These are phyloP conservation scores for Pristiophorus japonicus DNA, from an alignment of 2,113 vertebrate species.

Conservation along the genomic window DNA sequence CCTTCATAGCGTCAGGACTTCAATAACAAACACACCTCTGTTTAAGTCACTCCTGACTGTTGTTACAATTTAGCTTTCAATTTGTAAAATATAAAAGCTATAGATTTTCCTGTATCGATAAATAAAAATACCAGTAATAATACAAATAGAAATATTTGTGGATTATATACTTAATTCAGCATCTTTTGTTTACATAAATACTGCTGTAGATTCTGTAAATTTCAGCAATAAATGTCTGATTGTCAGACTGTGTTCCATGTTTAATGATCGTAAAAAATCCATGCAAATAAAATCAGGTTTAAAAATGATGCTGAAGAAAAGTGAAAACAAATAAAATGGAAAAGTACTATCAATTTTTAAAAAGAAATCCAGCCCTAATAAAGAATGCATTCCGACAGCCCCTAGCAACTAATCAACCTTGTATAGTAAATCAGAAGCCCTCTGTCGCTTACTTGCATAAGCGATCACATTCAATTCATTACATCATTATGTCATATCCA, in stretches of 20 bases:
- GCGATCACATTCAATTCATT: conserved; percentile 85
- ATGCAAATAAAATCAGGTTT: conserved; percentile 28
- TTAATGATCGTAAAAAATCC: conserved; percentile 31
- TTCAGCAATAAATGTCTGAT: conserved; percentile 23
- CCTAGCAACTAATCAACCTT: conserved; percentile 40
- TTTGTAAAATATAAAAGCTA: not conserved
- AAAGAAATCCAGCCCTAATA: conserved; percentile 41
- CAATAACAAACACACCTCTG: not conserved
- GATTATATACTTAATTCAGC: not conserved
- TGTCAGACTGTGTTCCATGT: not conserved
- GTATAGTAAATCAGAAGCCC: conserved; percentile 46
- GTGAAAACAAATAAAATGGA: conserved; percentile 50
- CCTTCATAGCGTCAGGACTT: not conserved
- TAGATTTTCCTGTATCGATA: not conserved
- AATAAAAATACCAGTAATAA: conserved; percentile 7
- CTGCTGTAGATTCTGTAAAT: conserved; percentile 8
- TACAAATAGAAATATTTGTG: conserved; percentile 12
- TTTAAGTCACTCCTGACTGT: not conserved
- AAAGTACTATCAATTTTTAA: conserved; percentile 46
- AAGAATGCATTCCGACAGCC: conserved; percentile 48
- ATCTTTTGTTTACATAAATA: conserved; percentile 19
- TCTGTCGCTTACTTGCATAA: conserved; percentile 51
- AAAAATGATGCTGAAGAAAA: conserved; percentile 50
- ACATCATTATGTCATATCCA: conserved; percentile 87
- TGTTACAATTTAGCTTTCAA: not conserved